Percentiles rank a stretch among this genome's conserved stretches.
phyloP scores from a whole-genome alignment of 2,797 vertebrate species.

The Fringilla coelebs region DNA sequence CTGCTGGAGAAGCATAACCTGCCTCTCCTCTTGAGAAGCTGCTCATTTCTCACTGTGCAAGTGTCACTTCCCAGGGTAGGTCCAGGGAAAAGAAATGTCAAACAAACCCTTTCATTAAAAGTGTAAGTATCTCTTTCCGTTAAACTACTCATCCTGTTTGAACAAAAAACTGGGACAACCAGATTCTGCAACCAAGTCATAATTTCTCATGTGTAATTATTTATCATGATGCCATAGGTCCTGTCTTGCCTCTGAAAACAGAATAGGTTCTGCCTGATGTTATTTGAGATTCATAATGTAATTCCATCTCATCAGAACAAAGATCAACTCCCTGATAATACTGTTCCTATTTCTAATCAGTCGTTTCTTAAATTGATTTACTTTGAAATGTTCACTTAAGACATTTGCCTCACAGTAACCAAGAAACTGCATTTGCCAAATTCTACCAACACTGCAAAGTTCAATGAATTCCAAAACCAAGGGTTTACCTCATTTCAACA shows the following conservation, averaged over 20 bases:
- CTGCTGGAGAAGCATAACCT: background rate
- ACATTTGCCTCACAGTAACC: background rate
- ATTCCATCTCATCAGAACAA: slow-evolving; percentile 9
- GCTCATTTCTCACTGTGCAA: background rate
- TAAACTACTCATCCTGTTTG: background rate
- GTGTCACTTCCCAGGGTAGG: background rate
- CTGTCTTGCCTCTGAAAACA: slow-evolving; percentile 3
- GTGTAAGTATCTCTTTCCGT: background rate
- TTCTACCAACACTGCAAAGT: background rate
- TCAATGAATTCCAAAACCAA: background rate
- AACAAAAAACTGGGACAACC: background rate
- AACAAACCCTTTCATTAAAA: background rate
- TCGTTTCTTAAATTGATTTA: background rate
- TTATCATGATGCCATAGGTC: background rate
- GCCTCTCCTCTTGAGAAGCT: background rate
- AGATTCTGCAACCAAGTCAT: background rate
- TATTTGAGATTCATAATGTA: slow-evolving; percentile 1
- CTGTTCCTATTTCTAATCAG: background rate
- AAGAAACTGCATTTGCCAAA: background rate
- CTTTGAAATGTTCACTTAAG: background rate
- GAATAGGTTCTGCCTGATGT: background rate
- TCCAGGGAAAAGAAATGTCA: background rate
- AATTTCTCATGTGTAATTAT: background rate
- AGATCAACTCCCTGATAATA: background rate
- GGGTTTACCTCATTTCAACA: background rate